Evolutionary conservation across 2,888 invertebrate species (phyloP).

Genomic region (Anoncus sp.): DNA sequence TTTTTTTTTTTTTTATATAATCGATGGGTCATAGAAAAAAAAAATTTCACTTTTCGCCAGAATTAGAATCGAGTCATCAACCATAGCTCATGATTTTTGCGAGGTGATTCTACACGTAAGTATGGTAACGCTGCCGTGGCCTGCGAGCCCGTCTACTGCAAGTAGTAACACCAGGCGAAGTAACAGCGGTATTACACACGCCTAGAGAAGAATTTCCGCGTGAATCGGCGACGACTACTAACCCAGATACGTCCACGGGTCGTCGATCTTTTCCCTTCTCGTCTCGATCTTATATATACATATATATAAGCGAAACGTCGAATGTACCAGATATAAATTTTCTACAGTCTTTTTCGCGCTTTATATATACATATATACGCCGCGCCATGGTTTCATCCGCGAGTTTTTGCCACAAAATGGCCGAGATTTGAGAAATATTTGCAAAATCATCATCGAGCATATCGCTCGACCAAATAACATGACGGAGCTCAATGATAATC

Average conservation of each 20-base stretch:
- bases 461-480: too few species aligned
- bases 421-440: slow-evolving; percentile 4
- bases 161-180: slow-evolving; percentile 8
- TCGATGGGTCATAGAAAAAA: too few species aligned
- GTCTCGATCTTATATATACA: slow-evolving; percentile 62
- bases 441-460: not conserved
- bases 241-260: slow-evolving; percentile 82
- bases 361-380: too few species aligned
- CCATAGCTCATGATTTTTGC: too few species aligned
- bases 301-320: slow-evolving; percentile 62
- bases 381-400: not conserved
- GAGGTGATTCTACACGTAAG: not conserved
- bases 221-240: slow-evolving; percentile 82
- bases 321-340: slow-evolving; percentile 80
- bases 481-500: too few species aligned
- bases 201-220: slow-evolving; percentile 81
- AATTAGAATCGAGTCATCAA: too few species aligned
- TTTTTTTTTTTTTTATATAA: slow-evolving; percentile 15
- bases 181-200: slow-evolving; percentile 59
- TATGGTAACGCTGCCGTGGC: too few species aligned
- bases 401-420: slow-evolving; percentile 10
- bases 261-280: slow-evolving; percentile 81
- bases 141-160: too few species aligned
- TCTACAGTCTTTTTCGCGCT: slow-evolving; percentile 64
- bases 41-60: too few species aligned